Base-by-base conservation (phyloP, 30 jellyfish, hydroid and myxozoan genomes). In the Sanderia malayensis region DNA sequence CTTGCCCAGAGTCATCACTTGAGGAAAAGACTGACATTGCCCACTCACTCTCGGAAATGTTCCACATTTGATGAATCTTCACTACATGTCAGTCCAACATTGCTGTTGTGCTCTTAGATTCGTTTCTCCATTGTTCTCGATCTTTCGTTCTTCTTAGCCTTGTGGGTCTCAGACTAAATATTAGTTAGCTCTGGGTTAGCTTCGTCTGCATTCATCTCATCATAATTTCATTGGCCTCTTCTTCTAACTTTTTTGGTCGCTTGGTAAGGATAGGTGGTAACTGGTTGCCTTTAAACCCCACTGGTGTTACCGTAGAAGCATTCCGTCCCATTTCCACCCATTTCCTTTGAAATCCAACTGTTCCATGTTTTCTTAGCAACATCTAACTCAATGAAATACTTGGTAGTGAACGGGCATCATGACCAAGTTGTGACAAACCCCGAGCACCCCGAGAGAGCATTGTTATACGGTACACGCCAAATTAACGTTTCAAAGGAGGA, bases 11-110 rank as follows among this genome's bases (percentile, higher is more conserved):
- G 67, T 55, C 67, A 55, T 55, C 67, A 24, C 31, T 55, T 3
- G 31, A 55, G 18, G 67, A 55, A 19, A 55, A 55, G 67, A 4
- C 67, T 55, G 19, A 55, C 7, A 55, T 18, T 55, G 7, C 67
- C 67, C 31, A 55, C 27, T 55, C 67, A 55, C 67, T 55, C 9
- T 24, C 67, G 18, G 7, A 55, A n/a, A 55, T 55, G 7, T 55
- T 55, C 67, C 67, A 55, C 67, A 55, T 55, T n/a, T 20, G 67
- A 55, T 55, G 67, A 55, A 55, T 55, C 52, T 8, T 55, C 67
- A 55, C 18, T 55, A 55, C 67, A 55, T 4, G 67, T 55, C 9
- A 8, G 15, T 4, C 13, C 52, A 37, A 37, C 13, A 37, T 37
- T 13, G 13, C 52, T 13, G 6, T 37, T 13, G 52, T 55, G 8